Percentiles rank a stretch among this genome's conserved stretches.
Evolutionary conservation across 2,888 invertebrate species (phyloP).

Genomic region (Rotaria sp.): DNA sequence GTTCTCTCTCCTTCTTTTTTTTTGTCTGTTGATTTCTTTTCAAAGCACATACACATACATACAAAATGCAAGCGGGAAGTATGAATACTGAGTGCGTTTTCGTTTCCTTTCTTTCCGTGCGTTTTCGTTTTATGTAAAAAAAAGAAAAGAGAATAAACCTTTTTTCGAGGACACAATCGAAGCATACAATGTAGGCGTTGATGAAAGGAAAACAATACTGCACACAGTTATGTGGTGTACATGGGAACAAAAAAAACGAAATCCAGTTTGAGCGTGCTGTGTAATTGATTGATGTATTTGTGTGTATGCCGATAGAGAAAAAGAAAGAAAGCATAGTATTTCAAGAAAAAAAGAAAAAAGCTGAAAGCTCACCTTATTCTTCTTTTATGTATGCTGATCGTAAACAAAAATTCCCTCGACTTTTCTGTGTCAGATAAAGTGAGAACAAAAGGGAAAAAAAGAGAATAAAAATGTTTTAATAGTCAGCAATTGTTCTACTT

Average conservation of each 20-base stretch:
- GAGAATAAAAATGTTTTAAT: not conserved
- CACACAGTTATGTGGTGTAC: not conserved
- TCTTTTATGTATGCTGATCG: not conserved
- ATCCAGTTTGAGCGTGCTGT: not conserved
- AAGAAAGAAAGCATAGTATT: too few species aligned
- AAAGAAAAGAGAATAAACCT: not conserved
- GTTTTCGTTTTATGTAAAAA: not conserved
- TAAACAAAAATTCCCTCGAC: not conserved
- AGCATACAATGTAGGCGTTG: not conserved
- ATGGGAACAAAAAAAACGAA: conserved; percentile 3
- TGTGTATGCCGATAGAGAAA: not conserved
- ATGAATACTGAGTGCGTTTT: not conserved
- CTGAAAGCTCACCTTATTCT: not conserved
- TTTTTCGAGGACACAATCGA: conserved; percentile 13
- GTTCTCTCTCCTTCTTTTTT: not conserved
- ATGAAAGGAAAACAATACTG: conserved; percentile 15
- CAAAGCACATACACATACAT: not conserved
- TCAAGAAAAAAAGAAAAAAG: not conserved
- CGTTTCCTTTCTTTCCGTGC: conserved; percentile 17
- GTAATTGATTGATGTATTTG: conserved; percentile 4
- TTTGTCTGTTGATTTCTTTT: not conserved
- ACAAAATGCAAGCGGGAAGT: not conserved
- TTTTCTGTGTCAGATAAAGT: not conserved
- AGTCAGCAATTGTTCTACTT: not conserved
- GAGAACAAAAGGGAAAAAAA: not conserved